Evolutionary conservation across 2,113 vertebrate species (phyloP), one percentile per base, ranked within the genome.

Genomic region (Oncorhynchus masou): DNA sequence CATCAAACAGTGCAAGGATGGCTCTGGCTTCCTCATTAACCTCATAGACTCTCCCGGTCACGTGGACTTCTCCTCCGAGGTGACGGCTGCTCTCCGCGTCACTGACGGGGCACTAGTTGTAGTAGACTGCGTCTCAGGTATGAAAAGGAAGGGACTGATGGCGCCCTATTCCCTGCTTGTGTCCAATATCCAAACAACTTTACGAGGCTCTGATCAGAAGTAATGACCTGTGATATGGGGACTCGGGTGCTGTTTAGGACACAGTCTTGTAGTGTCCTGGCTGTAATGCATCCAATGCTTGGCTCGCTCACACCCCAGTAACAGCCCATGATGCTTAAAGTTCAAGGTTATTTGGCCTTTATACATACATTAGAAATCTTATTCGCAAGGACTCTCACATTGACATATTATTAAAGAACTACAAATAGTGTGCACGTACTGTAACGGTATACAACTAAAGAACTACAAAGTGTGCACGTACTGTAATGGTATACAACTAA

Each of bases 61-160:
- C 12, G 76, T 86, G 25, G 62, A 86, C 81, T 92, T 91, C 83
- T 91, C 80, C 67, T 91, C 91, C 25, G 88, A 91, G 87, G 88
- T 90, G 86, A 85, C 82, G 62, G 88, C 84, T 39, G 73, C 87
- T 54, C 77, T 91, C 60, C 19, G 29, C 20, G 90, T 86, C 39
- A 65, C 84, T 62, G 84, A 84, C 49, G 89, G 80, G 45, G 87
- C 82, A 22, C 84, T 89, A 54, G 82, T 89, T 70, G 86, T 87
- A 31, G 83, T 78, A 74, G 86, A 84, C 84, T 90, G 79, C 83
- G 87, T 88, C 70, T 89, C 89, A 88, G 89, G 89, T 90, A 86
- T 48, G 88, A 68, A 25, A 19, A 75, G 27, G 19, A 62, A 62
- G n/a, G 59, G 59, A 8, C 8, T 15, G 12, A 20, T 20, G 6